Conservation (phyloP, 1,140 invertebrate genomes). For the Drosophila pachea region DNA sequence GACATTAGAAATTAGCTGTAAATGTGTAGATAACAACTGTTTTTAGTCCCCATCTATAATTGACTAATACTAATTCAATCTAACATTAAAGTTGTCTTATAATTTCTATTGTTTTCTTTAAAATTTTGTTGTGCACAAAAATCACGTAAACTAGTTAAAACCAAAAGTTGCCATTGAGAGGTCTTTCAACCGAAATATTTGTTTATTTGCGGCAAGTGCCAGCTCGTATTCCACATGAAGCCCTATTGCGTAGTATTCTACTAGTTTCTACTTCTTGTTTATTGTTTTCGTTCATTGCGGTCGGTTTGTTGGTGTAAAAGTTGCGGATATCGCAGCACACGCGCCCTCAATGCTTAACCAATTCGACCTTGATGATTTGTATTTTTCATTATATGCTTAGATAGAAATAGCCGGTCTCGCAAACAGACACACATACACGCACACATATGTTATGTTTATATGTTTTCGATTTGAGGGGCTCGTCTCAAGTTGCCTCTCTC, state of each 20-base stretch:
- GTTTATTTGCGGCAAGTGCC: conserved; percentile 1
- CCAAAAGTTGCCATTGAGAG: neutral
- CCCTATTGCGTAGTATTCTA: conserved; percentile 24
- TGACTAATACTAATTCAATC: no score
- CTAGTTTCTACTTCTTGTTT: conserved; percentile 5
- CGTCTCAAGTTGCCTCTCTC: conserved; percentile 47
- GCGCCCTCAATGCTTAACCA: conserved; percentile 55
- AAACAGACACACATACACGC: neutral
- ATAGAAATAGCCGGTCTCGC: conserved; percentile 37
- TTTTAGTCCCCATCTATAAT: no score
- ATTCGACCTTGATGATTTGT: conserved; percentile 65
- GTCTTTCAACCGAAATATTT: conserved; percentile 11
- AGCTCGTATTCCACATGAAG: neutral
- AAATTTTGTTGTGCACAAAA: no score
- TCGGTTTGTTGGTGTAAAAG: conserved; percentile 20
- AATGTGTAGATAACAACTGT: no score
- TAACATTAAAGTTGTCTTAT: no score
- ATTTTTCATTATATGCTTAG: conserved; percentile 30
- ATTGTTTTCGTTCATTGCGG: neutral
- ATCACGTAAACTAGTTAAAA: no score
- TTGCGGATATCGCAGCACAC: conserved; percentile 16
- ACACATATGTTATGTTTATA: conserved; percentile 2
- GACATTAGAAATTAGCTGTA: no score
- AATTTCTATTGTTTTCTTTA: no score
- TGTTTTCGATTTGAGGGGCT: conserved; percentile 46